Evolutionary conservation across 2,113 vertebrate species (phyloP), one percentile per base, ranked within the genome.

Genomic region (Alouatta palliata): DNA sequence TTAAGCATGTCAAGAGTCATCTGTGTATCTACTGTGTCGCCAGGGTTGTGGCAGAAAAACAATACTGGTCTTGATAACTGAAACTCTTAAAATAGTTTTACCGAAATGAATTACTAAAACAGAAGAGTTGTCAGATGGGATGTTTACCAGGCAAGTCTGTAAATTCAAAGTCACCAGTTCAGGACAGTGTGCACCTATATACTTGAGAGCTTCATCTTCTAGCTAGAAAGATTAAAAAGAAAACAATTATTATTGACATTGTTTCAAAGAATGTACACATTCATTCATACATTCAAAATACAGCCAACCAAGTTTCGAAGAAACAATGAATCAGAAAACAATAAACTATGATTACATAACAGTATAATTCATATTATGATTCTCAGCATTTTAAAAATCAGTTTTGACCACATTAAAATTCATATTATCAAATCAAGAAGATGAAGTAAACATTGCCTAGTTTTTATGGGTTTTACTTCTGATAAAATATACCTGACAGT

Each of bases 151-250:
- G 98, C 99, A 99, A 0, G 99, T 99, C 98, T 99, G 99, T 73
- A 99, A 98, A 98, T 99, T 99, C 97, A 99, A 99, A 9, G 99
- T 99, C 98, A 99, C 99, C 98, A 99, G 98, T 49, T 99, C 99
- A 7, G 99, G 99, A 98, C 99, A 99, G 95, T 99, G 99, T 23
- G 99, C 99, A 43, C 99, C 99, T 4, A 99, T 99, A 97, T 99
- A 99, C 95, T 99, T 99, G 97, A 99, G 98, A 86, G 99, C 99
- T 98, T 99, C 99, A 6, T 99, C 99, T 98, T 99, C 99, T 43
- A 99, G 98, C 99, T 99, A 98, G 1, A 97, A 96, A 96, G 35
- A 95, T 95, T 75, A 97, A 21, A 56, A 76, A 6, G 68, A 91
- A 54, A 95, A 90, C 47, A 86, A 16, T 52, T 27, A 95, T 92